phyloP scores from a whole-genome alignment of 2,113 vertebrate species.

The Gulo gulo region DNA sequence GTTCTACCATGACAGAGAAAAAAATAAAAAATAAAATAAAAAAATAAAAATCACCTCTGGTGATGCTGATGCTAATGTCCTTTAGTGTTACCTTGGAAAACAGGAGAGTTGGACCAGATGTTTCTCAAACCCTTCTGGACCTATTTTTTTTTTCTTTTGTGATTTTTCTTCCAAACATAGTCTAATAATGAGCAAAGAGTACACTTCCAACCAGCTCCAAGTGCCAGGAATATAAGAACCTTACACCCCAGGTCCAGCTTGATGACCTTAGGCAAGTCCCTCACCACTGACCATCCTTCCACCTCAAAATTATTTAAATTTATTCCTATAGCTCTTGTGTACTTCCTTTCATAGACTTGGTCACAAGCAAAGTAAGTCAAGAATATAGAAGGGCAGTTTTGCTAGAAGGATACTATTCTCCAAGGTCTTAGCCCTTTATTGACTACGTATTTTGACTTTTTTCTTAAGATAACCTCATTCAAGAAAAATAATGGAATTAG shows the following conservation, averaged over 20 bases:
- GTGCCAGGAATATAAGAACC: not conserved
- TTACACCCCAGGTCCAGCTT: not conserved
- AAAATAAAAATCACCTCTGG: not conserved
- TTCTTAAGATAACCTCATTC: not conserved
- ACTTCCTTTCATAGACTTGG: not conserved
- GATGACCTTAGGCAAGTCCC: not conserved
- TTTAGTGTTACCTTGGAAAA: constrained; percentile 4
- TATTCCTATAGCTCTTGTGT: not conserved
- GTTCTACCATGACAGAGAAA: not conserved
- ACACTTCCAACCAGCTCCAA: not conserved
- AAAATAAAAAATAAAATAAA: not conserved
- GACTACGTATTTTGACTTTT: not conserved
- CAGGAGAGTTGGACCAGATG: not conserved
- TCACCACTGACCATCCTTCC: not conserved
- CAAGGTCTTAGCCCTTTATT: not conserved
- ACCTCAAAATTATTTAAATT: not conserved
- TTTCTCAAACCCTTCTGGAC: not conserved
- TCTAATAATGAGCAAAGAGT: not conserved
- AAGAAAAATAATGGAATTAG: constrained; percentile 18
- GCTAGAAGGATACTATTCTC: not conserved
- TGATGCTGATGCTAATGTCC: not conserved
- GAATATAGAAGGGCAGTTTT: not conserved
- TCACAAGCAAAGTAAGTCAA: not conserved
- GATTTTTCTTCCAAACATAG: not conserved
- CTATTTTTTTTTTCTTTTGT: not conserved